Evolutionary conservation across 2,888 invertebrate species (phyloP), one percentile per base, ranked within the genome.

Genomic region (Phlogophora meticulosa): DNA sequence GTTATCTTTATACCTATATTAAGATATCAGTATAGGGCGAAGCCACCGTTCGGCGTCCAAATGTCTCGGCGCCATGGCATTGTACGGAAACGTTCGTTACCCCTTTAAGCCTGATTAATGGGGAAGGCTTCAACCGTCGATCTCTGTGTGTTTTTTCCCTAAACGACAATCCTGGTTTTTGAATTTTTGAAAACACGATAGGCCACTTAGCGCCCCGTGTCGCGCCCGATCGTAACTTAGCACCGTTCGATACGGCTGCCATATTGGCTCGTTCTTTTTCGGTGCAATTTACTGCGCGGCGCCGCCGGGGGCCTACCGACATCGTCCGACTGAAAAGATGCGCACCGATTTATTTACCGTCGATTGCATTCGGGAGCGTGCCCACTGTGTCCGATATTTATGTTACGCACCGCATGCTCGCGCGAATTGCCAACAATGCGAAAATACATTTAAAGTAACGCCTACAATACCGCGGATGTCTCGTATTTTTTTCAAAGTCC

Each of bases 171-270:
- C 87, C 87, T 83, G 81, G 86, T 90, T 92, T 93, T 93, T 88
- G 86, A 90, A 91, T 90, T 91, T 91, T 92, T 90, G 81, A 88
- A 92, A 92, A 95, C 95, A 95, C 92, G 94, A 92, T 94, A 94
- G 94, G 87, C 94, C 95, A 95, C 92, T 95, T 95, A 95, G 91
- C 90, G 91, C 83, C 82, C 87, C 90, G 86, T 94, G 94, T 94
- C 91, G 89, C 88, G 81, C 80, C 78, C 86, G 90, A 88, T 91
- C 92, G 93, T 93, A 92, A 94, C 90, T 94, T 93, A 93, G 91
- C 88, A 84, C 88, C 85, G 91, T 90, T 92, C 92, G 91, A 92
- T 93, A 91, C 91, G 90, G 89, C 89, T 91, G 92, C 91, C 91
- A 92, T 92, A 91, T 92, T 90, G 91, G 90, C 85, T 88, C 89